Evolutionary conservation across 2,113 vertebrate genomes (phyloP).

Genomic region (Athene noctua): DNA sequence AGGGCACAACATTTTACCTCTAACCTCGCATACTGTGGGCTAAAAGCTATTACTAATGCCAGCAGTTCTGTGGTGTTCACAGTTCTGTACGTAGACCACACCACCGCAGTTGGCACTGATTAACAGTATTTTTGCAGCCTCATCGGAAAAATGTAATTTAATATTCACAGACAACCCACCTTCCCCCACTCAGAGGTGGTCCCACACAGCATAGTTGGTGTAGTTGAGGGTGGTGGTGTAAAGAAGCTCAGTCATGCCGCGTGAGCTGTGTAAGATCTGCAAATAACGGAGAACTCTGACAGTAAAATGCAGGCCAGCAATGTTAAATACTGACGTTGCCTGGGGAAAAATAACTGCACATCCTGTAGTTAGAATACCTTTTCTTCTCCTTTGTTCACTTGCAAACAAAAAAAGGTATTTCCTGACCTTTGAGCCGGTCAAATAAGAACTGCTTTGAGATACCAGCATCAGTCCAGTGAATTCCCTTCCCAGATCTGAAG

Average conservation of each 20-base stretch:
- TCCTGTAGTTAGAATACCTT: not conserved
- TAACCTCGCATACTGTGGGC: not conserved
- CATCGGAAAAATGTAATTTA: slow-evolving; percentile 6
- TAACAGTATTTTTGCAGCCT: slow-evolving; percentile 5
- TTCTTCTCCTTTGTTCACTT: not conserved
- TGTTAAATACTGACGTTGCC: not conserved
- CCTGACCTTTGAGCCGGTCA: not conserved
- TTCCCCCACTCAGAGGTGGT: slow-evolving; percentile 14
- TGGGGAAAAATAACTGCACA: not conserved
- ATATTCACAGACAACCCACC: not conserved
- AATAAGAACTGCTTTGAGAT: not conserved
- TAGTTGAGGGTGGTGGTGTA: not conserved
- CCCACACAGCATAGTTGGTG: not conserved
- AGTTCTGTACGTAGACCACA: not conserved
- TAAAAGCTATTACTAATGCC: not conserved
- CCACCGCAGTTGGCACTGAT: not conserved
- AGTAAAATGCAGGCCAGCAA: not conserved
- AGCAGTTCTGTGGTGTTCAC: not conserved
- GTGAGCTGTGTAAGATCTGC: not conserved
- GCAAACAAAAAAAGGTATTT: not conserved
- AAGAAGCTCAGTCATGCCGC: not conserved
- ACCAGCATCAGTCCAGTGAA: not conserved
- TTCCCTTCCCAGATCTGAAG: not conserved
- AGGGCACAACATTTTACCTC: not conserved
- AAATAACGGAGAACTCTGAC: not conserved